A percentile compares a stretch with the other conserved stretches of the same genome.
These are phyloP conservation scores for Halichoerus grypus DNA, from an alignment of 2,113 vertebrate genomes.

Conservation along the genomic window DNA sequence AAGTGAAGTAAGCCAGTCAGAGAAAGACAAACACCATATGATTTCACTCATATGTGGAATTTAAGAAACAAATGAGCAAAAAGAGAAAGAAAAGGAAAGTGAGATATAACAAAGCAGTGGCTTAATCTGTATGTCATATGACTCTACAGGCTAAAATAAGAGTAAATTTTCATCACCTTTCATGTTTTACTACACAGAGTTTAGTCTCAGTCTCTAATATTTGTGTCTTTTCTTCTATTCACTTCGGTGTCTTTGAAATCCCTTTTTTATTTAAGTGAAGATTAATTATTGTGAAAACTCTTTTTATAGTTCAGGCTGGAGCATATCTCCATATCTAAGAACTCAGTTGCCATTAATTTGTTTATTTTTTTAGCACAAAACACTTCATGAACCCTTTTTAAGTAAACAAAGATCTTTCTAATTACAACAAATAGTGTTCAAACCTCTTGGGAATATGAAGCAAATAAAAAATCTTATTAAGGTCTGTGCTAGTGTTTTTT, in stretches of 20 bases:
- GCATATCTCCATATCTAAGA: background rate
- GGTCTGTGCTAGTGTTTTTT: background rate
- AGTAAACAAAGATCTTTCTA: background rate
- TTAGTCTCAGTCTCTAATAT: background rate
- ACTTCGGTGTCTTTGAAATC: background rate
- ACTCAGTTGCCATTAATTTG: background rate
- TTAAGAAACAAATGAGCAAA: too few species aligned
- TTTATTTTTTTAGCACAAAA: background rate
- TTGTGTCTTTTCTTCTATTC: background rate
- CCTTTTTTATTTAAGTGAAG: background rate
- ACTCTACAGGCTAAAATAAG: background rate
- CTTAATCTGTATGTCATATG: background rate
- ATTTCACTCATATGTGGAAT: too few species aligned
- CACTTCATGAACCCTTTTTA: background rate
- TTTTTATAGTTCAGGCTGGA: background rate
- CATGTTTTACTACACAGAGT: background rate
- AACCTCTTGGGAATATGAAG: background rate
- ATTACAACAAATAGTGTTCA: background rate
- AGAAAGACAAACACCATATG: too few species aligned
- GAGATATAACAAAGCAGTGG: background rate
- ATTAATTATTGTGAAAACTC: background rate
- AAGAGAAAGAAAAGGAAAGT: too few species aligned
- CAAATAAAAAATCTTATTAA: background rate
- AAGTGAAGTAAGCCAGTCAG: too few species aligned
- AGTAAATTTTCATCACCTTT: background rate